phyloP scores from a whole-genome alignment of 1,140 invertebrate species.

The Sipha flava region DNA sequence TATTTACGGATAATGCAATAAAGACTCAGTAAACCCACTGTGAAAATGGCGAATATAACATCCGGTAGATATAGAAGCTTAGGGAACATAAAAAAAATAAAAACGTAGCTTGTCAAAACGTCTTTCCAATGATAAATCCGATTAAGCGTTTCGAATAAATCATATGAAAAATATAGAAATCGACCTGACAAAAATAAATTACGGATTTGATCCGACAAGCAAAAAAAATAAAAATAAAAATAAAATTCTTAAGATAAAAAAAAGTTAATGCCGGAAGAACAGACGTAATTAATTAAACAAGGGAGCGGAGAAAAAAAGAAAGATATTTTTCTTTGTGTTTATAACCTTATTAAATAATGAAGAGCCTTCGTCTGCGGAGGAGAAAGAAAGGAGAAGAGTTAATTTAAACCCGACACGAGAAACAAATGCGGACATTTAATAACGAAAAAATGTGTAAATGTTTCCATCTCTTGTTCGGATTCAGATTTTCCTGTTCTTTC shows the following conservation, averaged over 20 bases:
- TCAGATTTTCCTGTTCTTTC: slow-evolving; percentile 6
- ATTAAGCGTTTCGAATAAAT: slow-evolving; percentile 33
- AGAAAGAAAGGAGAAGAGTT: slow-evolving; percentile 5
- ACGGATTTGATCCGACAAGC: slow-evolving; percentile 4
- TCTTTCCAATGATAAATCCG: slow-evolving; percentile 28
- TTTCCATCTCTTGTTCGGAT: slow-evolving; percentile 26
- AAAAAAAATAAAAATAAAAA: slow-evolving; percentile 21
- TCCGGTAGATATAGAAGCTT: neutral
- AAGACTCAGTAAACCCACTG: neutral
- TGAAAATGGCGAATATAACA: neutral
- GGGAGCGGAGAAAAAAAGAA: slow-evolving; percentile 8
- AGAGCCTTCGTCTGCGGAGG: neutral
- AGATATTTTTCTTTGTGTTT: slow-evolving; percentile 32
- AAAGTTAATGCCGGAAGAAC: slow-evolving; percentile 25
- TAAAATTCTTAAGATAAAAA: neutral
- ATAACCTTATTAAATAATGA: slow-evolving; percentile 33
- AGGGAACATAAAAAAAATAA: neutral
- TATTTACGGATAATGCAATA: neutral
- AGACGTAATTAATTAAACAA: slow-evolving; percentile 31
- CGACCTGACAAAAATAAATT: slow-evolving; percentile 31
- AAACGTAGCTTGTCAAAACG: neutral
- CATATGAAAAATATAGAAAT: slow-evolving; percentile 11
- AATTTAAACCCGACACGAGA: slow-evolving; percentile 32
- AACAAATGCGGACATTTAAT: slow-evolving; percentile 32
- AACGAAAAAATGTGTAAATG: slow-evolving; percentile 32